Evolutionary conservation across 2,113 vertebrate genomes (phyloP), one percentile per base, ranked within the genome.

Genomic region (Myanophis thanlyinensis): DNA sequence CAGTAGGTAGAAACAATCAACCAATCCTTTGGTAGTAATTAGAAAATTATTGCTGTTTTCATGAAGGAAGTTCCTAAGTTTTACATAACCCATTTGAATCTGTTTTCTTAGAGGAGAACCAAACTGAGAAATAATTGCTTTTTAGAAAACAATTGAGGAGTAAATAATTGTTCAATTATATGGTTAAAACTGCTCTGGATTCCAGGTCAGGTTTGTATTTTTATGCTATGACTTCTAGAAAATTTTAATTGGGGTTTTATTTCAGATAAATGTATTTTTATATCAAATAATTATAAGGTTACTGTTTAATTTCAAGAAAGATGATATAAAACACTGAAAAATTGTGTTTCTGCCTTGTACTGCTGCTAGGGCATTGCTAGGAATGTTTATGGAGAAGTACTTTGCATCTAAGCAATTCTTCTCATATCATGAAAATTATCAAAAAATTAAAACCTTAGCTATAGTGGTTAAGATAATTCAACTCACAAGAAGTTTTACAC

Each of bases 181-280:
- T 10, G 48, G 56, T 93, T 73, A 87, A 95, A 22, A 62, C 0
- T 52, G 15, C 1, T 91, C 84, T 5, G 9, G 59, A 95, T 97
- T 96, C 95, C 92, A 3, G 0, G 40, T 3, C 93, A 88, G 49
- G 93, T 92, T 95, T 3, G 85, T 97, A 96, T 90, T 95, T 0
- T 11, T 87, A 93, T 93, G 92, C 0, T 93, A 93, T 91, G 2
- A 90, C 67, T 92, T 93, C 92, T 87, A 96, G 92, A 96, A 96
- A 95, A 91, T 94, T 95, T 3, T 96, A 93, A 89, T 97, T 97
- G 96, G 96, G 97, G 96, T 85, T 96, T 95, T 92, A 0, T 62
- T 51, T 85, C 0, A 0, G 94, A 94, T 94, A 95, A 97, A 94
- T 95, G 95, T 92, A 86, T 59, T 96, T 62, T 89, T 92, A 94